A percentile compares a stretch with the other conserved stretches of the same genome.
Conservation (phyloP, 2,888 invertebrate species). For the Tricholauxania praeusta region DNA sequence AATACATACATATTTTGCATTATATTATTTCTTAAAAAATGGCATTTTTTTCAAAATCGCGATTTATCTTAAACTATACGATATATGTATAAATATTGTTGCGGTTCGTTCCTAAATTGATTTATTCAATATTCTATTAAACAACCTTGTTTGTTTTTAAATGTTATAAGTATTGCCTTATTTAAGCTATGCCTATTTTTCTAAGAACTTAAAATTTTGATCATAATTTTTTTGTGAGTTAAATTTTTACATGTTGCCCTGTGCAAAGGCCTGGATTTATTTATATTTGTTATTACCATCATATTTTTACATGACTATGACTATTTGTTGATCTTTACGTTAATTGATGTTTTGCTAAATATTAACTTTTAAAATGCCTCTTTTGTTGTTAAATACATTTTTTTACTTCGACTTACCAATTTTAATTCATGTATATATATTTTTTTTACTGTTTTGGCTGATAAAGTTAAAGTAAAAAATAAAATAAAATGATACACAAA, state of each 20-base stretch:
- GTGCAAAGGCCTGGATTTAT: constrained; percentile 12
- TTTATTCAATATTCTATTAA: constrained; percentile 8
- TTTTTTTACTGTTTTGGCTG: too few species aligned
- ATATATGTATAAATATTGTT: not conserved
- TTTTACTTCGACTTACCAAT: too few species aligned
- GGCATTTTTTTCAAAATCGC: constrained; percentile 34
- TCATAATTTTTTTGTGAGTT: not conserved
- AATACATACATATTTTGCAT: too few species aligned
- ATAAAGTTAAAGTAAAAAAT: too few species aligned
- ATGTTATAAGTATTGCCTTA: not conserved
- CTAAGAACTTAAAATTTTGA: constrained; percentile 11
- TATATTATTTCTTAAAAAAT: constrained; percentile 36
- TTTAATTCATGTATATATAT: too few species aligned
- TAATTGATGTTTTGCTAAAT: too few species aligned
- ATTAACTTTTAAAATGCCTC: too few species aligned
- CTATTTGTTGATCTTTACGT: too few species aligned
- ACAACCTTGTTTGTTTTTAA: not conserved
- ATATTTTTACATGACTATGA: constrained; percentile 15
- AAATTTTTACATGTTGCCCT: constrained; percentile 3
- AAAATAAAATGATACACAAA: constrained; percentile 62
- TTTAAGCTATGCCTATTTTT: not conserved
- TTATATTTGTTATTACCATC: constrained; percentile 30
- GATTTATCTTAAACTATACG: not conserved
- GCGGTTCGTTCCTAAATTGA: not conserved
- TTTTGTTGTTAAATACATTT: too few species aligned